phyloP scores from a whole-genome alignment of 2,888 invertebrate genomes.

The Hemithea aestivaria region DNA sequence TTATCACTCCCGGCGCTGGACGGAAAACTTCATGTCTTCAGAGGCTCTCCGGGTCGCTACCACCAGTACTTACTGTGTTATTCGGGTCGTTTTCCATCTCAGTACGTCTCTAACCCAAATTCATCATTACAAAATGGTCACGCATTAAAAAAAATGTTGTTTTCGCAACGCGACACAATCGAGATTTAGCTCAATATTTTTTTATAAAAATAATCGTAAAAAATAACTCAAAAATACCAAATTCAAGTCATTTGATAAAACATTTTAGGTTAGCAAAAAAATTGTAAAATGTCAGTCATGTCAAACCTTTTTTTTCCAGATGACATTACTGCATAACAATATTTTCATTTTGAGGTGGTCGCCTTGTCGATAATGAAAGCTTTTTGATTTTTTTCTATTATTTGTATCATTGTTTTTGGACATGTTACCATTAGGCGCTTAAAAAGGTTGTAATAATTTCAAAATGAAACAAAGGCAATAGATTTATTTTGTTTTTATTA shows the following conservation, averaged over 20 bases:
- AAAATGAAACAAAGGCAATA: background rate
- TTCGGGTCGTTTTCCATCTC: constrained; percentile 77
- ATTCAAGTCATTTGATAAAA: constrained; percentile 78
- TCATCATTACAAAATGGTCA: constrained; percentile 66
- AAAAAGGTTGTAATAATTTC: constrained; percentile 1
- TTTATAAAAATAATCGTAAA: constrained; percentile 73
- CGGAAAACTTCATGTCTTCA: background rate
- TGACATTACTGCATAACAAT: constrained; percentile 73
- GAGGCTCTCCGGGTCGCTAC: background rate
- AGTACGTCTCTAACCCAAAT: constrained; percentile 62
- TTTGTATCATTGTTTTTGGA: constrained; percentile 1
- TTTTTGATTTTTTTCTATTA: constrained; percentile 34
- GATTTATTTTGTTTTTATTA: constrained; percentile 19
- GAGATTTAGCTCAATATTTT: constrained; percentile 72
- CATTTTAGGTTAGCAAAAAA: constrained; percentile 80
- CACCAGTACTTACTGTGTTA: constrained; percentile 67
- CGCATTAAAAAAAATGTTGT: constrained; percentile 59
- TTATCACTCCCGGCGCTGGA: too few relatives aligned
- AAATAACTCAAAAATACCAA: constrained; percentile 68
- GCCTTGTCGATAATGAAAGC: constrained; percentile 62
- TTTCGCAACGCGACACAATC: constrained; percentile 63
- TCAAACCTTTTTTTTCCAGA: constrained; percentile 77
- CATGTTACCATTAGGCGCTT: background rate
- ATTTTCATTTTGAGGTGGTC: constrained; percentile 72
- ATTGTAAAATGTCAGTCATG: constrained; percentile 75